A percentile compares a stretch with the other conserved stretches of the same genome.
These are phyloP conservation scores for Heteractis magnifica DNA, from an alignment of 92 coral and sea anemone species.

Conservation along the genomic window DNA sequence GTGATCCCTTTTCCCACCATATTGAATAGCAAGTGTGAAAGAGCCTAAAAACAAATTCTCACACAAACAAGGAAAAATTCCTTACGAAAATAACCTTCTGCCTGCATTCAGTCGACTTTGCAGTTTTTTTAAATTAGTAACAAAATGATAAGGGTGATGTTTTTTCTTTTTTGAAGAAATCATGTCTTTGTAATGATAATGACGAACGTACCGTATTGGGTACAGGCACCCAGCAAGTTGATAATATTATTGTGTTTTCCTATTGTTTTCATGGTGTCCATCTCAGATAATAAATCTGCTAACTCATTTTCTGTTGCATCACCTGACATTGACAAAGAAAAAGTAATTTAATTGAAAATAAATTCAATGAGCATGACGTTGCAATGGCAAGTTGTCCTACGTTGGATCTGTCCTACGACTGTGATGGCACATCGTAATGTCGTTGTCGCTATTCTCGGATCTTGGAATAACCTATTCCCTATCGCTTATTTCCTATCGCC, in stretches of 20 bases:
- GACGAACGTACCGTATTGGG: slow-evolving; percentile 77
- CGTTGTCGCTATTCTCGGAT: no score
- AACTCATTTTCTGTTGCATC: slow-evolving; percentile 95
- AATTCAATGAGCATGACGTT: background rate
- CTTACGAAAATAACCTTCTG: background rate
- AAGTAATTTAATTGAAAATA: background rate
- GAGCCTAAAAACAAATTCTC: background rate
- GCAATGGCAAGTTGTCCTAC: background rate
- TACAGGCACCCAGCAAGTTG: slow-evolving; percentile 92
- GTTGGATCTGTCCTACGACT: no score
- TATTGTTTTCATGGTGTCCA: slow-evolving; percentile 96
- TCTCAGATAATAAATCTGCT: slow-evolving; percentile 85
- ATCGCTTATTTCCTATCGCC: no score
- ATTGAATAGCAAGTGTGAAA: background rate
- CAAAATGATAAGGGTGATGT: no score
- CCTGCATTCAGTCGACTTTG: background rate
- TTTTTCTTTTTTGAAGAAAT: no score
- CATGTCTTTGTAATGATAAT: background rate
- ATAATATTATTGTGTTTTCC: slow-evolving; percentile 93
- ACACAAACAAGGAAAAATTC: background rate
- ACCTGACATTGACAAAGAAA: slow-evolving; percentile 43
- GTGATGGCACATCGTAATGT: no score
- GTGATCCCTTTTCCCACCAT: background rate
- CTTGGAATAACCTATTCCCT: no score
- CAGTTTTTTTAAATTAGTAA: background rate